Evolutionary conservation across 2,113 vertebrate species (phyloP).

Genomic region (Takifugu bimaculatus): DNA sequence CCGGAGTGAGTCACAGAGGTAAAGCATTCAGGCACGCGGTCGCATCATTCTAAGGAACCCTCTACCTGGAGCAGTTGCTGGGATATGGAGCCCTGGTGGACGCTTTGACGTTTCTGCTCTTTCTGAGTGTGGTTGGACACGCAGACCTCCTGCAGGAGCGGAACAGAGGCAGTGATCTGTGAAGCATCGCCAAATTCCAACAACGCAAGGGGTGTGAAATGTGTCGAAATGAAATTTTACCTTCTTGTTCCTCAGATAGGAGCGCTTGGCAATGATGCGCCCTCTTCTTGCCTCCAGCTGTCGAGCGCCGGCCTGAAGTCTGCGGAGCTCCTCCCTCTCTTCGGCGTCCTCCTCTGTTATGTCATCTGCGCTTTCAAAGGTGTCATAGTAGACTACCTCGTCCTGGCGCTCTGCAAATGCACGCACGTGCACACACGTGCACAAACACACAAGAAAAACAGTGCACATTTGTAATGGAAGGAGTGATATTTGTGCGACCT

Average conservation of each 20-base stretch:
- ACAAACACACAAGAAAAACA: neutral
- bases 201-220: neutral
- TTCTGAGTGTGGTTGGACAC: slow-evolving; percentile 90
- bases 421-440: slow-evolving; percentile 6
- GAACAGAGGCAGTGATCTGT: neutral
- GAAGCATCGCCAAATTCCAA: too few relatives aligned
- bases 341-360: slow-evolving; percentile 82
- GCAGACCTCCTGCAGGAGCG: slow-evolving; percentile 86
- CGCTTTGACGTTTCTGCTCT: slow-evolving; percentile 76
- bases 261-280: slow-evolving; percentile 94
- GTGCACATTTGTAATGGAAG: neutral
- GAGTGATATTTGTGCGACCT: neutral
- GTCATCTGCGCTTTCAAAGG: slow-evolving; percentile 92
- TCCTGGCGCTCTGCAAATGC: slow-evolving; percentile 75
- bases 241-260: slow-evolving; percentile 97
- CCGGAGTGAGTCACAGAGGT: neutral
- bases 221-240: slow-evolving; percentile 52
- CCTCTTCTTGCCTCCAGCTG: slow-evolving; percentile 93
- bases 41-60: slow-evolving; percentile 15
- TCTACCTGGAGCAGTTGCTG: slow-evolving; percentile 79
- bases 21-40: neutral
- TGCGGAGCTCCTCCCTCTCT: slow-evolving; percentile 82
- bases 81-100: slow-evolving; percentile 72
- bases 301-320: slow-evolving; percentile 87
- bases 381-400: slow-evolving; percentile 96